Base-by-base conservation (phyloP, 1,140 invertebrate species). In the Neodiprion lecontei region DNA sequence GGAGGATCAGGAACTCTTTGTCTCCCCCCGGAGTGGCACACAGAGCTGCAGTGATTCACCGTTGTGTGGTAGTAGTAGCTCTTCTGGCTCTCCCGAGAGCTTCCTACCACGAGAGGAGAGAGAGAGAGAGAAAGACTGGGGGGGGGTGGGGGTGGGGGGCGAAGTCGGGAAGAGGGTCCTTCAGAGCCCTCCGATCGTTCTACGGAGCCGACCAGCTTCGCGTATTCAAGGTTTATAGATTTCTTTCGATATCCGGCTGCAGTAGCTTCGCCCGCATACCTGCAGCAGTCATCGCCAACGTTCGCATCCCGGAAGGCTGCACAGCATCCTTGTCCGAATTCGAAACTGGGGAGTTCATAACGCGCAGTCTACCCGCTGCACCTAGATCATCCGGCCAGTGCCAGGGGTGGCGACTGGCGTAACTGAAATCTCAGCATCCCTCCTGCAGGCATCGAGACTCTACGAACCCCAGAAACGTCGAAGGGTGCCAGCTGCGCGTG, bases 311-410 rank as follows among this genome's bases (percentile, higher is more conserved):
- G 47, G 23, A 47, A 28, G 40, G 21, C 68, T 67, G 47, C 40
- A 28, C 7, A 67, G 14, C 14, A 1, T 48, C 10, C 5, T 78
- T 78, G 67, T 73, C 74, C 75, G 77, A 75, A 83, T 77, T 77
- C 78, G 81, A 85, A 86, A 86, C 85, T 85, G 85, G 85, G 7
- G 86, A 86, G 85, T 84, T 83, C 85, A 82, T 82, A 83, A 85
- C 85, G 83, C 83, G 79, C 76, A 10, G 65, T 78, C 77, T 66
- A 74, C 78, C 1, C 28, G 28, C 28, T 14, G 53, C 53, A 61
- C 53, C 11, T 61, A 61, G 11, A 12, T 61, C n/a, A 65, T 65
- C 17, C 61, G 12, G 61, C 17, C 17, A 65, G 61, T 65, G 12
- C 17, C 61, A 14, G 61, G 17, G 12, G 61, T 65, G 61, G 28